Percentiles rank a stretch among this genome's conserved stretches.
phyloP scores from a whole-genome alignment of 2,113 vertebrate species.

The Laterallus jamaicensis region DNA sequence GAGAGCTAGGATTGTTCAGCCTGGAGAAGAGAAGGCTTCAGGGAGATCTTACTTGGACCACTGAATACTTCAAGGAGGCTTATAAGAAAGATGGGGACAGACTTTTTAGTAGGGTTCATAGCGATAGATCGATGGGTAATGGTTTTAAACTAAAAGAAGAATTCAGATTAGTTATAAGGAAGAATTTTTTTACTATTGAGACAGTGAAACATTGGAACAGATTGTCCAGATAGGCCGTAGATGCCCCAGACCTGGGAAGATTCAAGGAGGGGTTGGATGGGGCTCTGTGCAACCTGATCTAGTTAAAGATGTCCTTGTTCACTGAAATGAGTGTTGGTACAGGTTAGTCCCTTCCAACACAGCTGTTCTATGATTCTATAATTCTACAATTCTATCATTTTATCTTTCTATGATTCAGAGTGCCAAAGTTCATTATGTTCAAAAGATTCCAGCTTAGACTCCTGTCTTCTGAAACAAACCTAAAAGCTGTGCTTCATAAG shows the following conservation, averaged over 20 bases:
- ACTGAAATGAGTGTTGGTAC: rapidly evolving
- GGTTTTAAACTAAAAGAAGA: not conserved
- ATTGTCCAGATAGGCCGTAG: not conserved
- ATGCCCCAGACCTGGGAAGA: not conserved
- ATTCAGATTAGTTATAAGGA: not conserved
- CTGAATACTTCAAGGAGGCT: not conserved
- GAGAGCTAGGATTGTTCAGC: not conserved
- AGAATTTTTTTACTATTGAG: not conserved
- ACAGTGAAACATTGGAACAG: not conserved
- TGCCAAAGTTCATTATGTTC: not conserved
- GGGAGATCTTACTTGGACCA: not conserved
- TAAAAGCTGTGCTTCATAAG: not conserved
- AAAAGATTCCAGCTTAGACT: not conserved
- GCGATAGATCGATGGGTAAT: rapidly evolving
- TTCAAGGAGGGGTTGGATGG: not conserved
- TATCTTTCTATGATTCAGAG: not conserved
- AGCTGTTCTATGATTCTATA: not conserved
- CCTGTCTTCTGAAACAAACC: not conserved
- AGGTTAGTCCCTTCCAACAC: not conserved
- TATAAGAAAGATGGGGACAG: not conserved
- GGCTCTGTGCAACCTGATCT: not conserved
- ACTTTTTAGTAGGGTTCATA: not conserved
- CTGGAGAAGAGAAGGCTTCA: not conserved
- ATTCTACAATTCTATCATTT: too few relatives aligned
- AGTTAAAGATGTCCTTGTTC: not conserved